Conservation (phyloP, 2,113 vertebrate species). For the Bos taurus region ARS-UCD2.0 NC_037348.1:63463501-63464000, state of each 20-base stretch:
- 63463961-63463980: fast-evolving
- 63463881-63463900: neutral
- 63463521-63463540: neutral
- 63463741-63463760: fast-evolving
- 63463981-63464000: fast-evolving
- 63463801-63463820: fast-evolving
- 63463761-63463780: neutral
- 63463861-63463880: no score
- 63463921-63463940: neutral
- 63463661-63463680: fast-evolving
- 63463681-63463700: neutral
- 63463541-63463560: neutral
- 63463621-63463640: fast-evolving
- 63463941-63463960: neutral
- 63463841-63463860: fast-evolving
- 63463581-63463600: neutral
- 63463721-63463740: neutral
- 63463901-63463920: fast-evolving
- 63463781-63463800: neutral
- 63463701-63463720: fast-evolving
- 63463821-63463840: fast-evolving
- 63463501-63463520: neutral
- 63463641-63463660: fast-evolving
- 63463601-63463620: neutral
- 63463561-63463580: neutral